Evolutionary conservation across 2,888 invertebrate genomes (phyloP), one percentile per base, ranked within the genome.

Genomic region (Sarcophaga caerulescens): DNA sequence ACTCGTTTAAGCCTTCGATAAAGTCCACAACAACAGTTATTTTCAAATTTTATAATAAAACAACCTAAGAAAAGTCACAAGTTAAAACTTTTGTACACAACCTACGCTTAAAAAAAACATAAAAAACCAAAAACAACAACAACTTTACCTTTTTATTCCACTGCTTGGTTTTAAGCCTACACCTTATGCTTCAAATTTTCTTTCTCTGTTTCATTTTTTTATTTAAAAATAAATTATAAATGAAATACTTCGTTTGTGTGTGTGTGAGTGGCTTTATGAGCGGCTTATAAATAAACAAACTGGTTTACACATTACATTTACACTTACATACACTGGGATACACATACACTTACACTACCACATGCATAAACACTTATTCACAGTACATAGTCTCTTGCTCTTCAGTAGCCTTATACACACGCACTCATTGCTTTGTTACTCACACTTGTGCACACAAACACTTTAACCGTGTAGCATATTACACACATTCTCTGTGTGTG

Each of bases 231-330:
- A 12, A 14, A 44, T 69, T 63, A 63, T 59, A 71, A 79, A 71
- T 79, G n/a, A 4, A n/a, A 35, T 35, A 35, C 8, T 17, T 57
- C 19, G 68, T 47, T 14, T 47, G 21, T n/a, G n/a, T 59, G 44
- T 14, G 19, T 57, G 57, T 59, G 14, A 63, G 57, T 47, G 71
- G 77, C 60, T 77, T 23, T 23, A 71, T 65, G 77, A 82, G 77
- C 71, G 77, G 65, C 66, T 77, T 71, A 60, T 71, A 71, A 71
- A 66, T 60, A 70, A 82, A 82, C 75, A 71, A 60, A 35, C 35
- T 8, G n/a, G n/a, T n/a, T n/a, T n/a, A n/a, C n/a, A n/a, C n/a
- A n/a, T n/a, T n/a, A n/a, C n/a, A n/a, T n/a, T n/a, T n/a, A n/a
- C n/a, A n/a, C n/a, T n/a, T n/a, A n/a, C n/a, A n/a, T n/a, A n/a